Base-by-base conservation (phyloP, 2,113 vertebrate species). In the Microtus richardsoni region DNA sequence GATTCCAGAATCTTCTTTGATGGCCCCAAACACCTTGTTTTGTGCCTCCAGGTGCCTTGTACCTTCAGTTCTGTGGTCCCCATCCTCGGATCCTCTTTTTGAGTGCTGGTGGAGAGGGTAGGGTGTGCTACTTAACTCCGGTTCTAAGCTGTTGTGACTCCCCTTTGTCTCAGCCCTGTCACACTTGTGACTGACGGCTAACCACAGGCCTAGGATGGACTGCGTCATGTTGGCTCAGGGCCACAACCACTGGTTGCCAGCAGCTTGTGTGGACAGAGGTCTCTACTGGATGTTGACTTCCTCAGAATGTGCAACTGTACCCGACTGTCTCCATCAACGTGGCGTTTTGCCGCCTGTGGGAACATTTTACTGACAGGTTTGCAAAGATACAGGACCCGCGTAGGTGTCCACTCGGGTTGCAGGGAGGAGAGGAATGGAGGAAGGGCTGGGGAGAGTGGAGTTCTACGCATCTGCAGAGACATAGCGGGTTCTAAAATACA, bases 401-500 rank as follows among this genome's bases (percentile, higher is more conserved):
- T 14, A 41, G 33, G 54, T 83, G 41, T 70, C 88, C 60, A 30
- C 14, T 3, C 39, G 44, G 30, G 28, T 24, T 36, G 73, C 16
- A 66, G 24, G 17, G 11, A 73, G 5, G 17, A 49, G 41, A 33
- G 7, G 28, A 12, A 17, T 16, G 52, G n/a, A 60, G 74, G 33
- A 39, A 22, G 33, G 60, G 71, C 9, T 0, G 41, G 88, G 41
- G 30, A 77, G 39, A 79, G 28, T 10, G 44, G 82, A 22, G 60
- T 30, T 74, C 49, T 66, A 91, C 49, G 36, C 95, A 87, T 88
- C 85, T 92, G 88, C 28, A 70, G 73, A 93, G 54, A 94, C 52
- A n/a, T 1, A 90, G 62, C 5, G 2, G 60, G 78, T 70, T 92
- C 86, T 66, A 41, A 95, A 96, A 62, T 64, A 47, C 71, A 89